Evolutionary conservation across 2,797 vertebrate species (phyloP).

Genomic region (Capromys pilorides): DNA sequence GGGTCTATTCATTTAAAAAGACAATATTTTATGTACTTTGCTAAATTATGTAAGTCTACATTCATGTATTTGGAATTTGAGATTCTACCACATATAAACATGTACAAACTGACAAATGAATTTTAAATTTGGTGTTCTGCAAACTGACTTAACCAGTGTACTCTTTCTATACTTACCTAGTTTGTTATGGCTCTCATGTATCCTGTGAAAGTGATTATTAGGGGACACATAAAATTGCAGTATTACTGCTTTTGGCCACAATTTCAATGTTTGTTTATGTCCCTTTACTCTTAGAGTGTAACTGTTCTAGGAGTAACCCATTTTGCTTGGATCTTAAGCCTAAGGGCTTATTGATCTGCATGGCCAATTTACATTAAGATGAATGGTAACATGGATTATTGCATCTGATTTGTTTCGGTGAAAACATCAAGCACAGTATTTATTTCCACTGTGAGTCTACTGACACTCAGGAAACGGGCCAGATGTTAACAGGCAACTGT

Average conservation of each 20-base stretch:
- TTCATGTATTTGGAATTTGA: not conserved
- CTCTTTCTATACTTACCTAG: not conserved
- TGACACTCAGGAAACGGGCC: not conserved
- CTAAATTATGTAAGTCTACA: not conserved
- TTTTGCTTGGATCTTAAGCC: constrained; percentile 45
- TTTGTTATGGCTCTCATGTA: not conserved
- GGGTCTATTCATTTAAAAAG: not conserved
- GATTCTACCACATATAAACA: not conserved
- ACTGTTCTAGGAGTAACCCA: constrained; percentile 42
- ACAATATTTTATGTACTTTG: not conserved
- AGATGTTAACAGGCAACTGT: not conserved
- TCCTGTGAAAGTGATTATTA: constrained; percentile 11
- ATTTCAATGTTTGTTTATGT: constrained; percentile 57
- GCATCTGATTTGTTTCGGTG: constrained; percentile 44
- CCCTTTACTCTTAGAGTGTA: not conserved
- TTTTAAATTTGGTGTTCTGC: not conserved
- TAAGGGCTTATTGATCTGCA: not conserved
- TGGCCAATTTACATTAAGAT: constrained; percentile 57
- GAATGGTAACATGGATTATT: constrained; percentile 50
- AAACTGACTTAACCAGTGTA: not conserved
- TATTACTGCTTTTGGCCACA: constrained; percentile 32
- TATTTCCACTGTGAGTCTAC: not conserved
- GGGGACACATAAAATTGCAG: constrained; percentile 17
- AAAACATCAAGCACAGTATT: constrained; percentile 32
- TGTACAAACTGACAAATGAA: not conserved